Conservation (phyloP, 2,797 vertebrate genomes). For the Rhinichthys osculus region DNA sequence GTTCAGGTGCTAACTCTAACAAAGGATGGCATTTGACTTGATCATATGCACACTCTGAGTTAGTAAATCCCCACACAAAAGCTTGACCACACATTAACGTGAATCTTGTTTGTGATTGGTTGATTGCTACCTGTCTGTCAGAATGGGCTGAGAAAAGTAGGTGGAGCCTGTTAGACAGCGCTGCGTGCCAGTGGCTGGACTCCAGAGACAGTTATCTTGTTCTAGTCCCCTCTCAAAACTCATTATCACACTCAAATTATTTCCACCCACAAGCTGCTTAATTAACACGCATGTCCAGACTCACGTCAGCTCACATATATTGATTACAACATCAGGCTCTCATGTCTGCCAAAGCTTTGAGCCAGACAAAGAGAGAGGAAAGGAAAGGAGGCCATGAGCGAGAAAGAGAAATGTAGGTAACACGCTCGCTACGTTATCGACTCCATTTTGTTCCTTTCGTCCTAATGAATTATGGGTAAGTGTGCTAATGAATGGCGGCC, state of each 20-base stretch:
- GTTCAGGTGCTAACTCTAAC: constrained; percentile 25
- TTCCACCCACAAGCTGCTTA: constrained; percentile 82
- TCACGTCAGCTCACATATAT: constrained; percentile 78
- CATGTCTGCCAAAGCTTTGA: constrained; percentile 57
- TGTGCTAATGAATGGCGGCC: constrained; percentile 61
- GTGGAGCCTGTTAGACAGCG: constrained; percentile 27
- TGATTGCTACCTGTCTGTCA: constrained; percentile 42
- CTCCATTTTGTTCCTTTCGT: constrained; percentile 63
- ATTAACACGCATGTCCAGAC: constrained; percentile 82
- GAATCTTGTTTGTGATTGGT: constrained; percentile 17
- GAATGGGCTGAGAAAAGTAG: constrained; percentile 5
- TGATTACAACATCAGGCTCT: constrained; percentile 79
- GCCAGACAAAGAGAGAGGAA: constrained; percentile 66
- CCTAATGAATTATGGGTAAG: constrained; percentile 69
- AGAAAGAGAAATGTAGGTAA: constrained; percentile 59
- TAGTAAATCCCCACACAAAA: not conserved
- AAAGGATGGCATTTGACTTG: constrained; percentile 13
- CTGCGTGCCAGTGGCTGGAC: constrained; percentile 43
- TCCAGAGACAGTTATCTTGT: constrained; percentile 69
- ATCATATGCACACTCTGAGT: no score
- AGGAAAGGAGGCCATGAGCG: constrained; percentile 52
- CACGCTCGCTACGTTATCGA: constrained; percentile 58
- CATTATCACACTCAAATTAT: constrained; percentile 84
- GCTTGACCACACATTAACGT: not conserved
- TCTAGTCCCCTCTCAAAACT: constrained; percentile 76